Evolutionary conservation across 1,140 invertebrate species (phyloP), one percentile per base, ranked within the genome.

Genomic region (Chionoecetes opilio): DNA sequence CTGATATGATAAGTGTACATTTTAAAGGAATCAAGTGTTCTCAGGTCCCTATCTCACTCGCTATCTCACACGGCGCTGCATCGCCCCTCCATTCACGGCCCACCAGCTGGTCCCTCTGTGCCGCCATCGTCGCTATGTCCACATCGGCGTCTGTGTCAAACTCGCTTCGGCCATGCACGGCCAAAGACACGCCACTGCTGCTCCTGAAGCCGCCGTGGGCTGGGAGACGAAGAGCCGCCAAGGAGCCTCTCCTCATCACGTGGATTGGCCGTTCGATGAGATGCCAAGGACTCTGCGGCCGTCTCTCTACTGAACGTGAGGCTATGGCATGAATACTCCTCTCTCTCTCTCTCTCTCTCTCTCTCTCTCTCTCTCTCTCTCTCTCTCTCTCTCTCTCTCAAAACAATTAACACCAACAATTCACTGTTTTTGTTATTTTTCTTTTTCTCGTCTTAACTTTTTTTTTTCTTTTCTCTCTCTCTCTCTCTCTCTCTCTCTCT

Each of bases 121-220:
- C 96, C 0, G 96, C 96, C 90, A 96, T 94, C 31, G 92, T 95
- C 1, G 93, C 86, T 6, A 96, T 96, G 53, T 96, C 96, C 26
- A 91, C 95, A 31, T 94, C 95, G n/a, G 93, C 46, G 14, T 95
- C 95, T 3, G 75, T 87, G 38, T 95, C 95, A 94, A 95, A 95
- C 21, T 91, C 95, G 88, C 93, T 95, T 26, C 82, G 92, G 21
- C 94, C 84, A 21, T 91, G 89, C 21, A 86, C 38, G 21, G 21
- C 41, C 21, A 86, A 53, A 31, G 41, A 32, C 17, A 92, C 82
- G 32, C 34, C 63, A 41, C 8, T 26, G 21, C 63, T 82, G 82
- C 90, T 88, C 38, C 41, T 88, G 26, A 37, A 37, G n/a, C 34
- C 29, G 34, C 31, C n/a, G 63, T 75, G 63, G n/a, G 63, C 9